Evolutionary conservation across 1,140 invertebrate genomes (phyloP).

Genomic region (Ctenoplectra terminalis): DNA sequence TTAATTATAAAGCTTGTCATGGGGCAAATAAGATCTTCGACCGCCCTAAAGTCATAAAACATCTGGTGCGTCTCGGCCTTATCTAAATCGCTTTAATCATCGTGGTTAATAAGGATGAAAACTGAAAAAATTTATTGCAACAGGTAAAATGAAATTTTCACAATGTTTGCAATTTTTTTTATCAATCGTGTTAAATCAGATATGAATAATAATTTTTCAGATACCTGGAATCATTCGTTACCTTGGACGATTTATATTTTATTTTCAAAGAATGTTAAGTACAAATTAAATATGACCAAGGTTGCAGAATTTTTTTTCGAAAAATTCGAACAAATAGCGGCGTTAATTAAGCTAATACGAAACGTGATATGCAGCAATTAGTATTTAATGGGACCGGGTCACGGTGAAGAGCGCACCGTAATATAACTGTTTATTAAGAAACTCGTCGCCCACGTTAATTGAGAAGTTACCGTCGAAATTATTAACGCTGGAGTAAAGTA

Average conservation of each 20-base stretch:
- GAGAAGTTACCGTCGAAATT: conserved; percentile 36
- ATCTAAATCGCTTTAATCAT: conserved; percentile 53
- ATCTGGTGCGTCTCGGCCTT: conserved; percentile 34
- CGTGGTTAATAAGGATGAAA: conserved; percentile 20
- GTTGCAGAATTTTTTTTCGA: neutral
- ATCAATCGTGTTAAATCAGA: too few relatives aligned
- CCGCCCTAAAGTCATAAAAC: neutral
- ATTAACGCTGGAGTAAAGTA: conserved; percentile 17
- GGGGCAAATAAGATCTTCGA: neutral
- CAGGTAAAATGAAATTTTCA: neutral
- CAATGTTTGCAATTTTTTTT: too few relatives aligned
- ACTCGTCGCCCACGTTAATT: conserved; percentile 44
- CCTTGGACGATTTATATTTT: too few relatives aligned
- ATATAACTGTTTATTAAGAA: conserved; percentile 48
- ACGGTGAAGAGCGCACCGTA: conserved; percentile 23
- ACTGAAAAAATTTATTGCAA: neutral
- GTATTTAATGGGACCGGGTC: conserved; percentile 13
- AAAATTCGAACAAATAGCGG: neutral
- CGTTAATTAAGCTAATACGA: conserved; percentile 37
- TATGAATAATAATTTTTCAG: too few relatives aligned
- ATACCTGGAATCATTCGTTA: too few relatives aligned
- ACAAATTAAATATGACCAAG: neutral
- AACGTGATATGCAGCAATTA: conserved; percentile 42
- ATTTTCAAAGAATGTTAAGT: neutral
- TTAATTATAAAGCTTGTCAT: neutral